Base-by-base conservation (phyloP, 2,797 vertebrate genomes). In the Enteromius argenteus region DNA sequence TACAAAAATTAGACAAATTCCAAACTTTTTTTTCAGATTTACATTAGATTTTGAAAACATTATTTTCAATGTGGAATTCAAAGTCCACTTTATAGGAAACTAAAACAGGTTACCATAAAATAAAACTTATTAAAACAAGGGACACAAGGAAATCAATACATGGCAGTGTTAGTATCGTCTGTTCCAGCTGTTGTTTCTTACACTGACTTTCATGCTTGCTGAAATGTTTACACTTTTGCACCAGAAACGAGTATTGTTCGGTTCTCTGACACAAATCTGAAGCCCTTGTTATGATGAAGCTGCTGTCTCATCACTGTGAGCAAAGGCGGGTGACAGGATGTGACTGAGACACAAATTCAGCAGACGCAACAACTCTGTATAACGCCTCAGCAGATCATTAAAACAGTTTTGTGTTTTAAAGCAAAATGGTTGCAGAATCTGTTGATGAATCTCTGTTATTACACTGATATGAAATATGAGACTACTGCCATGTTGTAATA, bases 221-320 rank as follows among this genome's bases (percentile, higher is more conserved):
- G 88, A 64, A 87, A 88, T 84, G 85, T 89, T 90, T 90, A 90
- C 92, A 88, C 87, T 88, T 89, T 13, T 27, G 27, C 27, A 27
- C 27, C 27, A 27, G 91, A 82, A 79, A 73, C 77, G 58, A 86
- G 85, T 86, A 87, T 85, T 92, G 92, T 94, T 93, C 94, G 90
- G 71, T 85, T 92, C 90, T 91, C 83, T 21, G 46, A 90, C 86
- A 92, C 88, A 88, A 90, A 92, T 91, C 90, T 79, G 83, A 82
- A 15, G 68, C 15, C 81, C 3, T 81, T 93, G 92, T 93, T 93
- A 91, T 91, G 93, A 90, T 89, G 90, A 89, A 88, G 84, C 80
- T 81, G 30, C 67, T 60, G 60, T 81, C 67, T 83, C 73, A 86
- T 88, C 11, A 51, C 67, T 64, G 44, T 81, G 77, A 74, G 85